Conservation (phyloP, 2,888 invertebrate species). For the Prosopocoilus inquinatus region DNA sequence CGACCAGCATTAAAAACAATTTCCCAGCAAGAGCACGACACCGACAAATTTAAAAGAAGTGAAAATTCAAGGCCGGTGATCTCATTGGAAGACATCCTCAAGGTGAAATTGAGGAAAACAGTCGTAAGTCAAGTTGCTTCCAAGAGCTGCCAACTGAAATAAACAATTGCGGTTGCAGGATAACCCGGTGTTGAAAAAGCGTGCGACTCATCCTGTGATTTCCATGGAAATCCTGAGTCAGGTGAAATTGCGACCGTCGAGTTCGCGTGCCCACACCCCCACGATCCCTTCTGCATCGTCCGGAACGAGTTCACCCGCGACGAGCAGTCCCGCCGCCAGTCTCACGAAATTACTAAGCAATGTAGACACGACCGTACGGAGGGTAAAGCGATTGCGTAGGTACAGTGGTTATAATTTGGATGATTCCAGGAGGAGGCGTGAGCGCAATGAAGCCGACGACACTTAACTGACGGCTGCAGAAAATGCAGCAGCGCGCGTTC, state of each 20-base stretch:
- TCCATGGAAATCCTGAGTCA: slow-evolving; percentile 41
- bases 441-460: slow-evolving; percentile 12
- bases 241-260: slow-evolving; percentile 41
- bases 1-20: slow-evolving; percentile 8
- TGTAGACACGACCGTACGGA: slow-evolving; percentile 36
- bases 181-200: slow-evolving; percentile 24
- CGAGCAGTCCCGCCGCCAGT: slow-evolving; percentile 40
- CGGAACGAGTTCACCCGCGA: slow-evolving; percentile 22
- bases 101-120: slow-evolving; percentile 45
- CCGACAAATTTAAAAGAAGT: slow-evolving; percentile 20
- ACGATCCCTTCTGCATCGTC: slow-evolving; percentile 23
- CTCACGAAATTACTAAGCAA: slow-evolving; percentile 38
- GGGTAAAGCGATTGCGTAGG: slow-evolving; percentile 41
- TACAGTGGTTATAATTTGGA: slow-evolving; percentile 40
- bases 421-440: slow-evolving; percentile 38
- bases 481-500: no score
- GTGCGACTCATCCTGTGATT: slow-evolving; percentile 35
- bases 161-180: slow-evolving; percentile 22
- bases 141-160: neutral
- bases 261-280: slow-evolving; percentile 29
- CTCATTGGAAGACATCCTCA: slow-evolving; percentile 46
- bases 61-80: slow-evolving; percentile 41
- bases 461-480: neutral
- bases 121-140: slow-evolving; percentile 33
- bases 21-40: slow-evolving; percentile 14